Conservation (phyloP, 2,797 vertebrate species). For the Cynodonichthys magdalenae region DNA sequence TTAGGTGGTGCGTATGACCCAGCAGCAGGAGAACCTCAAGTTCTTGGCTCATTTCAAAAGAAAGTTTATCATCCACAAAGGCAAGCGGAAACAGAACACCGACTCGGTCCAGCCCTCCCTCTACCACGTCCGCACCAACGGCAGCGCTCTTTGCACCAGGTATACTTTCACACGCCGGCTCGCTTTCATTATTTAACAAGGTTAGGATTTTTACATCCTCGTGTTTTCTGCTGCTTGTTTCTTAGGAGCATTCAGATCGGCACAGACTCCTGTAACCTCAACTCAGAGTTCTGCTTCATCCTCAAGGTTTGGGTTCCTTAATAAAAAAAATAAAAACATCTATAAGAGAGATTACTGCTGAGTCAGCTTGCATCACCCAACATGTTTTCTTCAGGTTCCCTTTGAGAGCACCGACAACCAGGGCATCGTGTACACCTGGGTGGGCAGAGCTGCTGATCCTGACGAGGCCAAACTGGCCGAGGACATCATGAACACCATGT, state of each 20-base stretch:
- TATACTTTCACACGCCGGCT: conserved; percentile 28
- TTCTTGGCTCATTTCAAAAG: conserved; percentile 98
- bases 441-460: conserved; percentile 93
- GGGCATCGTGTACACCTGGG: conserved; percentile 98
- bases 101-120: conserved; percentile 91
- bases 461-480: conserved; percentile 96
- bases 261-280: conserved; percentile 92
- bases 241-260: conserved; percentile 93
- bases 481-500: conserved; percentile 98
- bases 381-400: conserved; percentile 84
- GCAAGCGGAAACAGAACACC: conserved; percentile 88
- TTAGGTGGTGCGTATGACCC: conserved; percentile 98
- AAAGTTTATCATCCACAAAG: conserved; percentile 97
- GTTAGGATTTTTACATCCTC: too few relatives aligned
- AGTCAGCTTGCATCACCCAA: neutral
- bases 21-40: conserved; percentile 99
- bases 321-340: neutral
- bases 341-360: neutral
- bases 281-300: conserved; percentile 97
- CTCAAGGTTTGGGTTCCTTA: conserved; percentile 86
- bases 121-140: conserved; percentile 96
- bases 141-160: conserved; percentile 96
- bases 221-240: neutral
- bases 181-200: neutral
- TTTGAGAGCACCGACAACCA: conserved; percentile 99